Percentiles rank a stretch among this genome's conserved stretches.
Conservation (phyloP, 2,113 vertebrate species). For the Peromyscus leucopus region DNA sequence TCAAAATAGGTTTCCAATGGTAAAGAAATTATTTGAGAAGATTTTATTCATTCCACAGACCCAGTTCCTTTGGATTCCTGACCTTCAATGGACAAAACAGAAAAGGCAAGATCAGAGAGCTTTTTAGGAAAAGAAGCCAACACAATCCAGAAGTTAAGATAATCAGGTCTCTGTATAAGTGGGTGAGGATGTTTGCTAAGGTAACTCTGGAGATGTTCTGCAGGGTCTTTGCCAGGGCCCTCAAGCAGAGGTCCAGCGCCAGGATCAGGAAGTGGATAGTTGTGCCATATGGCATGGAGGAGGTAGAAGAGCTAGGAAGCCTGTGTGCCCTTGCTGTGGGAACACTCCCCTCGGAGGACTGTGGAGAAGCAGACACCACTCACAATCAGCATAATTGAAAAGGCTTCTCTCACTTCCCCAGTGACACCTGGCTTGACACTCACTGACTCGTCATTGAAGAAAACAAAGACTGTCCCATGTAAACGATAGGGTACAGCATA, state of each 20-base stretch:
- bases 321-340: not conserved
- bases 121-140: not conserved
- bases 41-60: not conserved
- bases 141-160: not conserved
- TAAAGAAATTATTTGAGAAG: not conserved
- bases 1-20: not conserved
- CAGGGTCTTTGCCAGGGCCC: not conserved
- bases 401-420: not conserved
- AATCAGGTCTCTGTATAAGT: not conserved
- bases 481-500: not conserved
- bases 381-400: not conserved
- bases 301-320: not conserved
- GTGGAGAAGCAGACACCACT: not conserved
- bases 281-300: not conserved
- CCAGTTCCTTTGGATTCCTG: not conserved
- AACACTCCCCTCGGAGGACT: not conserved
- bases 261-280: not conserved
- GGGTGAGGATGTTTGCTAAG: not conserved
- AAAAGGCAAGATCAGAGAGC: not conserved
- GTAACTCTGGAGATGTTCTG: not conserved
- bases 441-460: slow-evolving; percentile 7
- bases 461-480: not conserved
- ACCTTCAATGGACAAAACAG: not conserved
- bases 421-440: not conserved
- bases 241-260: not conserved